These are phyloP conservation scores for Casuarius casuarius DNA, from an alignment of 2,113 vertebrate genomes.

Conservation along the genomic window DNA sequence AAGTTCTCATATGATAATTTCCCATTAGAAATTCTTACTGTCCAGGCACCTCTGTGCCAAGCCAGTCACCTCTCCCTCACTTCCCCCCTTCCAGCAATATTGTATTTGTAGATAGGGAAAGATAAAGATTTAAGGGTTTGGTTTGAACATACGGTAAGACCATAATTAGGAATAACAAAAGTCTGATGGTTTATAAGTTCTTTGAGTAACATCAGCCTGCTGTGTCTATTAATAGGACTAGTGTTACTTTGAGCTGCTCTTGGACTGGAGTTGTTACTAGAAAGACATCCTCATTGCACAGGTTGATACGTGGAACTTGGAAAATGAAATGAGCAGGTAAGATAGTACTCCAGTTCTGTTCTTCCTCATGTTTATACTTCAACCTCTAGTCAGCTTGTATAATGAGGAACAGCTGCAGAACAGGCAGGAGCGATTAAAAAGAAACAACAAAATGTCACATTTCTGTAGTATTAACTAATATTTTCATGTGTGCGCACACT, in stretches of 20 bases:
- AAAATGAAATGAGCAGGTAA: constrained; percentile 24
- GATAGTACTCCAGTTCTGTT: background rate
- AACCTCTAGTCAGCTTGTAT: constrained; percentile 21
- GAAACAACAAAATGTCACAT: constrained; percentile 70
- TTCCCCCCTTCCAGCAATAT: background rate
- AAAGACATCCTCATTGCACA: background rate
- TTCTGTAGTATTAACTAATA: constrained; percentile 43
- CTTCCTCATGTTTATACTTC: constrained; percentile 2
- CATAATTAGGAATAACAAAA: background rate
- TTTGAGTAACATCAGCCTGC: background rate
- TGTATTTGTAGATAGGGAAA: background rate
- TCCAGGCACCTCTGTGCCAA: background rate
- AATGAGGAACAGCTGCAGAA: constrained; percentile 33
- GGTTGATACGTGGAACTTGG: background rate
- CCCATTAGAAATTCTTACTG: background rate
- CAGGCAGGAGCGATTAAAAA: constrained; percentile 71
- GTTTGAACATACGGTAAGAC: background rate
- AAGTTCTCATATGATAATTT: background rate
- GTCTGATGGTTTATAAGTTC: background rate
- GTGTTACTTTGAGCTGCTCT: background rate
- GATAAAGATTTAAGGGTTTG: background rate
- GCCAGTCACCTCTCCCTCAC: background rate
- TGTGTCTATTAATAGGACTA: background rate
- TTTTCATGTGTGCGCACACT: constrained; percentile 49
- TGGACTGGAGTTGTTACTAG: background rate